These are phyloP conservation scores for Eurytemora carolleeae DNA, from an alignment of 1,140 invertebrate species.

Conservation along the genomic window DNA sequence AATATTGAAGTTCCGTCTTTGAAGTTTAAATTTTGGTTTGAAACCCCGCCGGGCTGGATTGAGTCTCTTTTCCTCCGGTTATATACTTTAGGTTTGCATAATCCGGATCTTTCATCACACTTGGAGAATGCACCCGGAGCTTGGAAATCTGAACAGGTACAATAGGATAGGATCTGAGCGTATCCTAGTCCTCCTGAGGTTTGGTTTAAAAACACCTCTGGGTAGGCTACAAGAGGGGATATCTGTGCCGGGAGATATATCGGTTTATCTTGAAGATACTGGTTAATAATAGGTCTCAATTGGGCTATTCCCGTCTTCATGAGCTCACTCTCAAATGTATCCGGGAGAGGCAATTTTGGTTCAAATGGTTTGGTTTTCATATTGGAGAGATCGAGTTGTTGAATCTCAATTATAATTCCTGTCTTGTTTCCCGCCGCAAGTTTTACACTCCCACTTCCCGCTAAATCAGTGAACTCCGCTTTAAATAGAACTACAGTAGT, in stretches of 20 bases:
- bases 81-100: not conserved
- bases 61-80: not conserved
- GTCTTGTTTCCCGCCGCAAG: not conserved
- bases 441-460: not conserved
- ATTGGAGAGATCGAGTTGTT: slow-evolving; percentile 1
- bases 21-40: too few relatives aligned
- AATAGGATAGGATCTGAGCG: slow-evolving; percentile 6
- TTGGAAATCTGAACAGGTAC: slow-evolving; percentile 2
- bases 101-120: slow-evolving; percentile 2
- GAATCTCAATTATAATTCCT: slow-evolving; percentile 1
- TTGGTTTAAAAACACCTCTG: not conserved
- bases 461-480: slow-evolving; percentile 10
- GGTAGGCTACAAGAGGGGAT: not conserved
- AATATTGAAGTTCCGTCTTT: too few relatives aligned
- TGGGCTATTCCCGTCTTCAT: slow-evolving; percentile 5
- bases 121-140: not conserved
- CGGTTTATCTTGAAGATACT: not conserved
- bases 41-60: not conserved
- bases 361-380: slow-evolving; percentile 11
- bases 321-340: slow-evolving; percentile 7
- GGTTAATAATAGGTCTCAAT: slow-evolving; percentile 3
- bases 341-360: slow-evolving; percentile 9
- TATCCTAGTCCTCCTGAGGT: slow-evolving; percentile 1
- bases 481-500: slow-evolving; percentile 3
- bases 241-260: slow-evolving; percentile 1